Base-by-base conservation (phyloP, 2,113 vertebrate genomes). In the Prietella phreatophila region DNA sequence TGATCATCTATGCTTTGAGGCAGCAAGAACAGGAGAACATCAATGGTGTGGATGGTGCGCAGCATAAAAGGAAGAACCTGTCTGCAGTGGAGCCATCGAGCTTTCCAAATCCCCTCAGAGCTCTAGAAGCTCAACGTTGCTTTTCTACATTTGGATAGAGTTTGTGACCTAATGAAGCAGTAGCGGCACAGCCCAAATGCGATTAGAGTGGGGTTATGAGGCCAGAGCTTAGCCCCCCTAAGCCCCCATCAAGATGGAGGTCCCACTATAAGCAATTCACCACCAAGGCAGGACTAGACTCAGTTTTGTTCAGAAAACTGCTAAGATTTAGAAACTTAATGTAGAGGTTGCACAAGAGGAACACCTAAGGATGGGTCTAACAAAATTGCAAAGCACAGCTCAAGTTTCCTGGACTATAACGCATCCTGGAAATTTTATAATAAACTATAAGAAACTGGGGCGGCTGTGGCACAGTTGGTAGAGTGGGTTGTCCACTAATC, bases 131-230 rank as follows among this genome's bases (percentile, higher is more conserved):
- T 92, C 82, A 79, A 88, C 84, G 56, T 87, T 76, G 50, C 87
- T 90, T 90, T 89, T 53, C 87, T 88, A 85, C 86, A 82, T 79
- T 90, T 83, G 39, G 90, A 69, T 88, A 89, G 82, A 91, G 88
- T 73, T 85, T 86, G 82, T 91, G 92, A 92, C 88, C 90, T 92
- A 91, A 91, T 86, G 88, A 90, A 69, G 89, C 87, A 89, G 76
- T 83, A 27, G 88, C 86, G 84, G 88, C 53, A 11, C 79, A 87
- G 87, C 81, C 71, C 56, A 71, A 91, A 88, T 82, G 84, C 92
- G 92, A 93, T 92, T 92, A 91, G 69, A 91, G 79, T 19, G 65
- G 78, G 86, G 88, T 88, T 88, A 91, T 89, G 85, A 90, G 90
- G 84, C 71, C 88, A 85, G 55, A 89, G 82, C 25, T 83, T 73